A percentile compares a stretch with the other conserved stretches of the same genome.
Conservation (phyloP, 92 coral and sea anemone genomes). For the Porites cylindrica region DNA sequence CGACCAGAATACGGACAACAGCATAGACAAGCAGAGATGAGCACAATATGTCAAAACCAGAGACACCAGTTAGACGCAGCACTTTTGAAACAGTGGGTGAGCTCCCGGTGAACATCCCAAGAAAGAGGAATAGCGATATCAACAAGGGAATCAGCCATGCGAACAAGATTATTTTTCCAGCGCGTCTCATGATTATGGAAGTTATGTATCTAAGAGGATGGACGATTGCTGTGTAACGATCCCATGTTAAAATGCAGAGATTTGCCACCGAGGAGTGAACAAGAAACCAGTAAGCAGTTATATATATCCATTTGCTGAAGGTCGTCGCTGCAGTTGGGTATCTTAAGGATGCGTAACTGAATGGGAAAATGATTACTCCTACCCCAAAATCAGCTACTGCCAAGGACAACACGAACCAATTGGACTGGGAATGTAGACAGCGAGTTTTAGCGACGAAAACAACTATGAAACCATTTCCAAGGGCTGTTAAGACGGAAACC, state of each 20-base stretch:
- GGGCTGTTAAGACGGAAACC: not conserved
- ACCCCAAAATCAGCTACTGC: constrained; percentile 34
- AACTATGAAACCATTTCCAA: constrained; percentile 17
- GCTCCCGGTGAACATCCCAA: constrained; percentile 3
- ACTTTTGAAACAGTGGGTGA: constrained; percentile 3
- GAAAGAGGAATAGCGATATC: constrained; percentile 4
- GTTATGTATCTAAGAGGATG: constrained; percentile 13
- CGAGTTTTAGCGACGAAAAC: not conserved
- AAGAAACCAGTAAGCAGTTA: constrained; percentile 24
- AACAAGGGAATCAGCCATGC: constrained; percentile 20
- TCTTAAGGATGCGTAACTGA: not conserved
- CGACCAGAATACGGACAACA: constrained; percentile 15
- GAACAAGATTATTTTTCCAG: not conserved
- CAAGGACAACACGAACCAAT: constrained; percentile 40
- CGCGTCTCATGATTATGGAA: not conserved
- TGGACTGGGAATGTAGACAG: constrained; percentile 6
- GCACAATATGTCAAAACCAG: constrained; percentile 9
- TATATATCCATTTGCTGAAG: constrained; percentile 2
- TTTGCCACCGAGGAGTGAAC: constrained; percentile 31
- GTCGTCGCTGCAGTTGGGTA: not conserved
- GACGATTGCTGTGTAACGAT: constrained; percentile 31
- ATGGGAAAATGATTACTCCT: constrained; percentile 16
- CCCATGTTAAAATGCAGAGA: constrained; percentile 32
- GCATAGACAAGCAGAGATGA: constrained; percentile 11
- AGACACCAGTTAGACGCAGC: not conserved